A percentile compares a stretch with the other conserved stretches of the same genome.
Conservation (phyloP, 2,113 vertebrate species). For the Euleptes europaea region DNA sequence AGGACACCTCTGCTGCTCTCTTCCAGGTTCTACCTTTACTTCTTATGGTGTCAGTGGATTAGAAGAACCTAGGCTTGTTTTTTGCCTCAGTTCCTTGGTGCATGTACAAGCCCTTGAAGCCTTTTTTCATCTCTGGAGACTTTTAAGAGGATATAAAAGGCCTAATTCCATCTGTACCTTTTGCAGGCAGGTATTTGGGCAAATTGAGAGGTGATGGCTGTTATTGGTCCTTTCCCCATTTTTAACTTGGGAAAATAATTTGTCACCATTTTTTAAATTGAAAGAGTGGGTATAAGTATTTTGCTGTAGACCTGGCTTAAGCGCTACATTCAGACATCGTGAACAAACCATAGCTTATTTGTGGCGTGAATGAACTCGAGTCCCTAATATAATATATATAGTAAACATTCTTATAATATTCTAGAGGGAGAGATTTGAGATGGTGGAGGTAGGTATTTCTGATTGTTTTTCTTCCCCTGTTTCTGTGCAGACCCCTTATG, state of each 20-base stretch:
- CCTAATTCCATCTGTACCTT: not conserved
- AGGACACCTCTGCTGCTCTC: conserved; percentile 13
- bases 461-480: no score
- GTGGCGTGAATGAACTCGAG: no score
- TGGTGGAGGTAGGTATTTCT: no score
- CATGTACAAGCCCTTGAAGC: not conserved
- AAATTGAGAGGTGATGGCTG: not conserved
- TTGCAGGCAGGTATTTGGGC: conserved; percentile 40
- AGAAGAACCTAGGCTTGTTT: conserved; percentile 16
- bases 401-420: no score
- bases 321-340: no score
- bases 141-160: not conserved
- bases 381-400: no score
- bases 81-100: conserved; percentile 6
- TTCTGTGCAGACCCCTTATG: no score
- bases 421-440: no score
- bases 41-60: conserved; percentile 36
- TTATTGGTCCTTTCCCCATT: not conserved
- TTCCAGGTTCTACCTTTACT: conserved; percentile 42
- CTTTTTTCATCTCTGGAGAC: conserved; percentile 7
- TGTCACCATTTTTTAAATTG: conserved; percentile 73
- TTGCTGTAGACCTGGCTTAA: conserved; percentile 47
- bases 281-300: conserved; percentile 63
- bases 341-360: no score
- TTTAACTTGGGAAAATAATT: not conserved